phyloP scores from a whole-genome alignment of 2,113 vertebrate species.

The Hemicordylus capensis region DNA sequence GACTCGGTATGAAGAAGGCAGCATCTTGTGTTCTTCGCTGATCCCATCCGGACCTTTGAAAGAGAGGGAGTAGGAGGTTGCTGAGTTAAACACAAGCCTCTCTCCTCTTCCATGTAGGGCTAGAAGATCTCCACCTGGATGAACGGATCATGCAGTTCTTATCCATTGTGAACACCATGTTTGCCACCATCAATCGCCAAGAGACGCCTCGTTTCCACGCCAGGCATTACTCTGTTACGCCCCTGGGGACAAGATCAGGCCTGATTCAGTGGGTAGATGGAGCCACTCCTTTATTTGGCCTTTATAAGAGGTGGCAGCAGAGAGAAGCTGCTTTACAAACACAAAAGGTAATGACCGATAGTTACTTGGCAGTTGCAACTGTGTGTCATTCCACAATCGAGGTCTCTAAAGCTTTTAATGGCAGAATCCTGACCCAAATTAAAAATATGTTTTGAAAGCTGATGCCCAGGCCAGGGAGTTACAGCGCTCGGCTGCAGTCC shows the following conservation, averaged over 20 bases:
- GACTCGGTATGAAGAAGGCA: too few species aligned
- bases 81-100: neutral
- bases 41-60: neutral
- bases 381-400: too few species aligned
- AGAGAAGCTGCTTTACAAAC: slow-evolving; percentile 91
- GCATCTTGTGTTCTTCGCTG: neutral
- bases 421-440: too few species aligned
- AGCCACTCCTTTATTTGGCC: slow-evolving; percentile 94
- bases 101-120: slow-evolving; percentile 71
- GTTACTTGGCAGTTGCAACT: too few species aligned
- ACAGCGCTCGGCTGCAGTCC: too few species aligned
- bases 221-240: slow-evolving; percentile 96
- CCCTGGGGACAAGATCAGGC: slow-evolving; percentile 93
- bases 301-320: slow-evolving; percentile 98
- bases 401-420: too few species aligned
- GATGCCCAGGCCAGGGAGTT: too few species aligned
- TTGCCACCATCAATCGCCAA: slow-evolving; percentile 96
- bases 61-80: neutral
- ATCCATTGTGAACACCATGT: slow-evolving; percentile 99
- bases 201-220: slow-evolving; percentile 94
- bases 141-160: slow-evolving; percentile 99
- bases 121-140: slow-evolving; percentile 96
- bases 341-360: slow-evolving; percentile 86
- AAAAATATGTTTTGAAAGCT: too few species aligned
- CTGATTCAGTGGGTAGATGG: slow-evolving; percentile 99